Conservation (phyloP, 2,888 invertebrate genomes). For the Clostera curtula region DNA sequence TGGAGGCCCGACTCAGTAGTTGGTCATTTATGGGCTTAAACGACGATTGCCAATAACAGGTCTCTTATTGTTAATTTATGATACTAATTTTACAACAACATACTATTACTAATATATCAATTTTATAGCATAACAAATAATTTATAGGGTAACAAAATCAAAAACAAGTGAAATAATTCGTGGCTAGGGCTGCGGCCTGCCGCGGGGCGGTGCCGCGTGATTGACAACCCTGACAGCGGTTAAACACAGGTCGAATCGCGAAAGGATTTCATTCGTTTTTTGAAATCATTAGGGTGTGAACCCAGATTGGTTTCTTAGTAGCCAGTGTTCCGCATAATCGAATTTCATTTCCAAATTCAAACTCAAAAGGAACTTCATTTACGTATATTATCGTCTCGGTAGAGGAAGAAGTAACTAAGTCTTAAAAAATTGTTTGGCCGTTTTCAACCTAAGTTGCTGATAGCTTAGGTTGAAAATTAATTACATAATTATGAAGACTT, state of each 20-base stretch:
- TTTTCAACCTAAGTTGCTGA: too few species aligned
- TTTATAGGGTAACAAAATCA: slow-evolving; percentile 5
- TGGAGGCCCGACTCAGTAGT: too few species aligned
- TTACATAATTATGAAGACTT: too few species aligned
- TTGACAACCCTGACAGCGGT: slow-evolving; percentile 68
- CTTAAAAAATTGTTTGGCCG: too few species aligned
- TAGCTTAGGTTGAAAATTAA: too few species aligned
- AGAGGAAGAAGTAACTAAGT: too few species aligned
- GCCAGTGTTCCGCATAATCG: slow-evolving; percentile 34
- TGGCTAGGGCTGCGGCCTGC: slow-evolving; percentile 30
- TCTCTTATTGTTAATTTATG: slow-evolving; percentile 21
- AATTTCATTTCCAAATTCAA: too few species aligned
- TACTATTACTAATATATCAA: slow-evolving; percentile 17
- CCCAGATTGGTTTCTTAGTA: slow-evolving; percentile 14
- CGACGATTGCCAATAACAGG: too few species aligned
- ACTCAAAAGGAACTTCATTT: too few species aligned
- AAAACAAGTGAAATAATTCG: slow-evolving; percentile 25
- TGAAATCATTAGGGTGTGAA: slow-evolving; percentile 21
- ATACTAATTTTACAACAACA: slow-evolving; percentile 23
- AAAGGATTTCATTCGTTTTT: slow-evolving; percentile 42
- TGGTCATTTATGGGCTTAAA: too few species aligned
- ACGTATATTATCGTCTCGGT: too few species aligned
- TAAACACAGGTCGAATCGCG: slow-evolving; percentile 69
- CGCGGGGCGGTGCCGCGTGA: slow-evolving; percentile 42
- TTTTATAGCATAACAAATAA: slow-evolving; percentile 14